A percentile compares a stretch with the other conserved stretches of the same genome.
phyloP scores from a whole-genome alignment of 92 coral and sea anemone species.

The Galaxea fascicularis region DNA sequence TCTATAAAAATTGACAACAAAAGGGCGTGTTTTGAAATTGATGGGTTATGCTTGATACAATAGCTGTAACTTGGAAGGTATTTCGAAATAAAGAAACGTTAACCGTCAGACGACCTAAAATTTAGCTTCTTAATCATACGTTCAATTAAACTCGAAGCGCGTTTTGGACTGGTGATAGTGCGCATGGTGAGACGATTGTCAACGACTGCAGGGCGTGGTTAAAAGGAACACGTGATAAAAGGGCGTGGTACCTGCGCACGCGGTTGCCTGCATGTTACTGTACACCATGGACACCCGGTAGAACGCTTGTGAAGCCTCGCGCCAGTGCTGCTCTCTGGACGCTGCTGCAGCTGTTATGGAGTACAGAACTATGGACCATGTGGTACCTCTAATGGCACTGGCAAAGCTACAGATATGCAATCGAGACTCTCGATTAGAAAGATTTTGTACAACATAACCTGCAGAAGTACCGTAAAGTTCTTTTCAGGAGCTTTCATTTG shows the following conservation, averaged over 20 bases:
- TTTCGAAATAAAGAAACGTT: background rate
- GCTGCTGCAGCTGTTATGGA: constrained; percentile 82
- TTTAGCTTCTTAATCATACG: no score
- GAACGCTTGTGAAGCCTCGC: constrained; percentile 91
- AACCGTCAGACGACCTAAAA: background rate
- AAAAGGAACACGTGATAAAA: background rate
- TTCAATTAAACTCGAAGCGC: no score
- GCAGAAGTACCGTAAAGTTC: background rate
- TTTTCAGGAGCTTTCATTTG: background rate
- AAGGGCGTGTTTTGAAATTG: no score
- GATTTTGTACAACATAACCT: background rate
- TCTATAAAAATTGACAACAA: no score
- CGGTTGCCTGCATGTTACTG: constrained; percentile 77
- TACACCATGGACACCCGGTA: constrained; percentile 89
- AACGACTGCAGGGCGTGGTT: background rate
- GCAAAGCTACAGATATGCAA: constrained; percentile 62
- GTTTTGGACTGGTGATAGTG: no score
- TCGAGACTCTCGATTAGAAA: background rate
- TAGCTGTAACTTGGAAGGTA: no score
- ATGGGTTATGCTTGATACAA: no score
- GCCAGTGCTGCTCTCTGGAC: constrained; percentile 88
- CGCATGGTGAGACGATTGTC: background rate
- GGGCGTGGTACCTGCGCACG: constrained; percentile 70
- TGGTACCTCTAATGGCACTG: constrained; percentile 73
- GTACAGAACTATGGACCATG: constrained; percentile 83